These are phyloP conservation scores for Ceyx cyanopectus DNA, from an alignment of 2,113 vertebrate species.

Conservation along the genomic window DNA sequence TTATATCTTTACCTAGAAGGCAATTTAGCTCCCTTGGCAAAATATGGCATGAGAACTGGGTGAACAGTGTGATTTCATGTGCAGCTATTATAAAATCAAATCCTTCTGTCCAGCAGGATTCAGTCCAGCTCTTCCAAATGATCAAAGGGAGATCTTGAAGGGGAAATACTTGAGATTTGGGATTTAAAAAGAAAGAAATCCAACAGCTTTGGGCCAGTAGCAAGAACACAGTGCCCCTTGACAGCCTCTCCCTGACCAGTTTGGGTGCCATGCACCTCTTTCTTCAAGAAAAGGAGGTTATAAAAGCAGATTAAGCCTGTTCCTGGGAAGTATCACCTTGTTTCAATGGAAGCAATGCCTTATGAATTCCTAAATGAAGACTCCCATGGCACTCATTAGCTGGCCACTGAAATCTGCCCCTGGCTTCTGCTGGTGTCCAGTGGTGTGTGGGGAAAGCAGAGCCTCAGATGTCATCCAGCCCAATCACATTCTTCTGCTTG, in stretches of 20 bases:
- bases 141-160: not conserved
- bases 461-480: accelerated
- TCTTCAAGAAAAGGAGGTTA: not conserved
- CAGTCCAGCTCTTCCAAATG: not conserved
- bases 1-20: not conserved
- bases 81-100: not conserved
- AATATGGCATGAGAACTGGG: not conserved
- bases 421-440: not conserved
- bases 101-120: not conserved
- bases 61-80: not conserved
- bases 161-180: not conserved
- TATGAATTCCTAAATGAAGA: not conserved
- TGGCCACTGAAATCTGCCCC: not conserved
- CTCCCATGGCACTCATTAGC: accelerated
- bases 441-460: not conserved
- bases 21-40: not conserved
- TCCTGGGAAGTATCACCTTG: not conserved
- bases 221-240: not conserved
- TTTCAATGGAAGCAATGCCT: not conserved
- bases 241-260: not conserved
- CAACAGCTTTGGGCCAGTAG: not conserved
- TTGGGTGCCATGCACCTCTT: not conserved
- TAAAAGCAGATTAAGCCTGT: not conserved
- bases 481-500: not conserved
- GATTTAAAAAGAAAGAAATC: not conserved